Evolutionary conservation across 2,797 vertebrate genomes (phyloP), one percentile per base, ranked within the genome.

Genomic region (Synanceia verrucosa): DNA sequence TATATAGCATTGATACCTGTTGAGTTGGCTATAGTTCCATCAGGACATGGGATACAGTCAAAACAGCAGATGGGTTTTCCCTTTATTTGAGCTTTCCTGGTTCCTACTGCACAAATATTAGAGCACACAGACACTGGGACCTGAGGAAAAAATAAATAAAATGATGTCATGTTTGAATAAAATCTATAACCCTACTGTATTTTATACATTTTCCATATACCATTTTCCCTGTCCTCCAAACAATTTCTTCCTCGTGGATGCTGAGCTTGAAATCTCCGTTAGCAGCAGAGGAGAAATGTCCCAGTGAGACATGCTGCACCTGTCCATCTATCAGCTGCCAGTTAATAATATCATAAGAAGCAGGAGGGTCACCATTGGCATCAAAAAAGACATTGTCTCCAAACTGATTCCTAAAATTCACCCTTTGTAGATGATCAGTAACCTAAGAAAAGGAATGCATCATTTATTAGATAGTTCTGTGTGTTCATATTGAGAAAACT

Each of bases 331-430:
- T 89, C 44, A 94, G 70, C 76, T 94, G 93, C 94, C 94, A 94
- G 89, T 94, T 95, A 29, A 95, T 93, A 2, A 95, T 59, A 12
- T 94, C 94, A 75, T 94, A 94, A 16, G 87, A 91, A 14, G 91
- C 87, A 36, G 92, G 89, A 34, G 92, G 92, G 31, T 95, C 87
- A 24, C 94, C 94, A 36, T 93, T 93, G 53, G 85, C 71, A 81
- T 94, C 89, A 78, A 94, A 94, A 70, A 89, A 93, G 24, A 94
- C 90, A 23, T 62, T 1, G 48, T 93, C 92, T 0, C 87, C 93
- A 84, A 92, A 93, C 4, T 64, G 43, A 73, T 92, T 92, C 18
- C 4, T 81, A 82, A 94, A 94, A 65, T 88, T 62, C 1, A 94
- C 89, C 1, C 11, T 77, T 69, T 92, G 83, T 4, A 95, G 53